phyloP scores from a whole-genome alignment of 1,140 invertebrate genomes.

The Pomacea maculata region DNA sequence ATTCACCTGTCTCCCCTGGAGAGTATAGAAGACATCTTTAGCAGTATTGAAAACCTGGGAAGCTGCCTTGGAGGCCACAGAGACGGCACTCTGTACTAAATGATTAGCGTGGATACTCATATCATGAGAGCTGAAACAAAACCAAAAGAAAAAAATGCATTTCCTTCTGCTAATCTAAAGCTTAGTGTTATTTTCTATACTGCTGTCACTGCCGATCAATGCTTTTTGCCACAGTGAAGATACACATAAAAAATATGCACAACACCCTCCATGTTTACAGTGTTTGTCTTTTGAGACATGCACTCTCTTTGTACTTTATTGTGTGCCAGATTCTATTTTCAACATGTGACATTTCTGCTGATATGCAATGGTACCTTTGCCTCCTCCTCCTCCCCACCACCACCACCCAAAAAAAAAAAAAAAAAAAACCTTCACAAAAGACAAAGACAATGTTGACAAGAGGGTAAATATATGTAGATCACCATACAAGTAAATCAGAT shows the following conservation, averaged over 20 bases:
- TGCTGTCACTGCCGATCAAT: too few species aligned
- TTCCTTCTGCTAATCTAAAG: background rate
- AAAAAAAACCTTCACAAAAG: too few species aligned
- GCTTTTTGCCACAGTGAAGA: too few species aligned
- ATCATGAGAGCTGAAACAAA: slow-evolving; percentile 19
- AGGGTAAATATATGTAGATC: too few species aligned
- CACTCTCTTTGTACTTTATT: background rate
- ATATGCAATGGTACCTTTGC: background rate
- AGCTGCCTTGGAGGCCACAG: slow-evolving; percentile 43
- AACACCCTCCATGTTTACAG: too few species aligned
- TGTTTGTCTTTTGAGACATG: too few species aligned
- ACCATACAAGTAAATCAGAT: too few species aligned
- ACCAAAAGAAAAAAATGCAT: background rate
- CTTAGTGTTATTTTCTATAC: background rate
- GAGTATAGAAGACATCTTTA: slow-evolving; percentile 50
- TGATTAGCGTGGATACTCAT: slow-evolving; percentile 34
- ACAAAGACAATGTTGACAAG: too few species aligned
- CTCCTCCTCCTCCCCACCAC: too few species aligned
- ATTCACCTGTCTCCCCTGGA: slow-evolving; percentile 47
- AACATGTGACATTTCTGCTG: background rate
- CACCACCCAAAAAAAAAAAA: too few species aligned
- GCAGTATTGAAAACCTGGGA: slow-evolving; percentile 48
- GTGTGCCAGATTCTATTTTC: background rate
- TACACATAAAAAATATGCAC: too few species aligned
- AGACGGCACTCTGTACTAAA: slow-evolving; percentile 37